Evolutionary conservation across 2,888 invertebrate genomes (phyloP), one percentile per base, ranked within the genome.

Genomic region (Agonopterix heracliana): DNA sequence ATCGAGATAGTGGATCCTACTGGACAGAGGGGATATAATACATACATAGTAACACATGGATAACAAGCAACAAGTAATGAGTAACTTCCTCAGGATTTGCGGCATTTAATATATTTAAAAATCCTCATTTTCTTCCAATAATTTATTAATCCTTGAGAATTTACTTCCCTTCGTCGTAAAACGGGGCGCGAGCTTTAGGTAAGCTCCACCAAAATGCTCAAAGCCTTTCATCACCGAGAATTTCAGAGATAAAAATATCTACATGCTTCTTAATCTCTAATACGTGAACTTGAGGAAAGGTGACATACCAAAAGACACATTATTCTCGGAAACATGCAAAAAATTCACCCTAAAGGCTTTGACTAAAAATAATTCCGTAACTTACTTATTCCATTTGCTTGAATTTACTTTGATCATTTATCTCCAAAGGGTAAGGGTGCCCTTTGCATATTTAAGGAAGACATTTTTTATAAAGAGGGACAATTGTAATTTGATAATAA

Each of bases 401-500:
- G 49, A 56, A 54, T 56, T 55, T 54, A 55, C 57, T 60, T 57
- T 56, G 54, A 59, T 56, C 55, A 53, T 57, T 57, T 52, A 53
- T 55, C 52, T 59, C 45, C 46, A 52, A 54, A 48, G 51, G 53
- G 53, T 47, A 41, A 48, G 35, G 45, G 38, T 36, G 42, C 44
- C 41, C 13, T 53, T 55, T 54, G 53, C 54, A 55, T 56, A 53
- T 54, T 54, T 53, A 47, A 26, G 26, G 51, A 53, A 36, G 44
- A 51, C 41, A 54, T 51, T 53, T 52, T 54, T 40, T 26, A 26
- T 36, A 9, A 45, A 44, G 17, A 12, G 50, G 17, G 46, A 42
- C 46, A 34, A 48, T 52, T 53, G 53, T 42, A 13, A 41, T 48
- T 47, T 45, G 10, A 49, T 45, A 13, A 44, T 41, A 41, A 47